Base-by-base conservation (phyloP, 2,113 vertebrate genomes). In the Cyrtonyx montezumae region DNA sequence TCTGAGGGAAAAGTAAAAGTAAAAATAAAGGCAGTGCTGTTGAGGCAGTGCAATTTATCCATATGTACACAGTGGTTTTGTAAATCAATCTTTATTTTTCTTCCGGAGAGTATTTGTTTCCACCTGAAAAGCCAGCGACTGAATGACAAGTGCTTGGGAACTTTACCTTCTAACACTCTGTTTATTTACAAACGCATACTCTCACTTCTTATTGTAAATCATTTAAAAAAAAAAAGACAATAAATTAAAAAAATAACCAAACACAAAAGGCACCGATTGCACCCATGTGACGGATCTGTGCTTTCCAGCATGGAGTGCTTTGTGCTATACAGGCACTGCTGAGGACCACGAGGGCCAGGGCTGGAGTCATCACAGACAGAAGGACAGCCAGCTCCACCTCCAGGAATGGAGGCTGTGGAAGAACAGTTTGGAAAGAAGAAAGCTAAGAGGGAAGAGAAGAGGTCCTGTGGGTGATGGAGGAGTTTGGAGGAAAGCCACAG, bases 251-350 rank as follows among this genome's bases (percentile, higher is more conserved):
- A 1, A 8, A 30, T 8, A 56, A n/a, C 20, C 22, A 14, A 16
- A 37, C 65, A 2, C 15, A 0, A 32, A 16, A 22, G 42, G 3
- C 21, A 79, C 3, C 36, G 16, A 6, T 5, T 3, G 21, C 8
- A 0, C 3, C 28, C 37, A 18, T 0, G 8, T 3, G 16, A 12
- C 4, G 18, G 67, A 59, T 19, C 10, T 36, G 23, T 18, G 42
- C 12, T 48, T 12, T 23, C 8, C 14, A 10, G 6, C 19, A 6
- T 6, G 17, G 10, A 48, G 10, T 40, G 20, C 25, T 55, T 9
- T 14, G 6, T 36, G 22, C 13, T 23, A 8, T 37, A 36, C 34
- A 61, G 59, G 22, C 22, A 25, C 22, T 17, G 59, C 14, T 23
- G 34, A 15, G 15, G 36, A 40, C 61, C 25, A 5, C 6, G 4